phyloP scores from a whole-genome alignment of 2,888 invertebrate genomes.

The Epirrhoe tristata region DNA sequence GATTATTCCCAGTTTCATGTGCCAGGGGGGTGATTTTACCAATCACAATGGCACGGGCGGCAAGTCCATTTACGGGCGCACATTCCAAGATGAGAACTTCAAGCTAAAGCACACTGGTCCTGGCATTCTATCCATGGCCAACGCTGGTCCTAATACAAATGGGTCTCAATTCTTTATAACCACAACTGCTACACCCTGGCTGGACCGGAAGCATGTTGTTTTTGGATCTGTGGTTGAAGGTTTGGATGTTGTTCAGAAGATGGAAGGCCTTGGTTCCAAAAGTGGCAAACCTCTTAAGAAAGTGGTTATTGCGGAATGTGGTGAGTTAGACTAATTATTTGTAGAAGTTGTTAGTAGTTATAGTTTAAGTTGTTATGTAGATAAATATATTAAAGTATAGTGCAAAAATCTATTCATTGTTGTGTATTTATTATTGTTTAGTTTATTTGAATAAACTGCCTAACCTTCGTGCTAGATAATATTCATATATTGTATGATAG shows the following conservation, averaged over 20 bases:
- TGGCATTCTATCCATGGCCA: conserved; percentile 97
- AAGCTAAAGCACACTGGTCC: conserved; percentile 95
- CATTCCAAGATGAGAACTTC: conserved; percentile 98
- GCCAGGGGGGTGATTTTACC: conserved; percentile 98
- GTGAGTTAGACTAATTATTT: conserved; percentile 87
- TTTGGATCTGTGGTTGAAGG: conserved; percentile 97
- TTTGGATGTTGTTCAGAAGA: conserved; percentile 95
- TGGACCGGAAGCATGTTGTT: conserved; percentile 97
- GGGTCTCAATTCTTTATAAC: conserved; percentile 99
- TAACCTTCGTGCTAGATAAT: not conserved
- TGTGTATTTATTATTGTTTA: too few species aligned
- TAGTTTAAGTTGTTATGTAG: conserved; percentile 32
- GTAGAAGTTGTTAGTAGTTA: conserved; percentile 32
- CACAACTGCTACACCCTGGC: conserved; percentile 96
- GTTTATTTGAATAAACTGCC: not conserved
- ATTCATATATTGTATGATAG: not conserved
- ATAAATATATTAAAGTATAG: conserved; percentile 24
- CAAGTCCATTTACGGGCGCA: conserved; percentile 98
- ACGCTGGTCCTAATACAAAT: conserved; percentile 97
- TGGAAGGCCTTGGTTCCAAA: conserved; percentile 92
- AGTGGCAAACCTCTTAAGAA: conserved; percentile 94
- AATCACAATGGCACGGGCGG: conserved; percentile 97
- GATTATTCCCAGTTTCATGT: conserved; percentile 98
- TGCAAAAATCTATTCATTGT: not conserved
- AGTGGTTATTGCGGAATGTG: conserved; percentile 92